These are phyloP conservation scores for Thamnophis sirtalis DNA, from an alignment of 2,113 vertebrate species.

Conservation along the genomic window DNA sequence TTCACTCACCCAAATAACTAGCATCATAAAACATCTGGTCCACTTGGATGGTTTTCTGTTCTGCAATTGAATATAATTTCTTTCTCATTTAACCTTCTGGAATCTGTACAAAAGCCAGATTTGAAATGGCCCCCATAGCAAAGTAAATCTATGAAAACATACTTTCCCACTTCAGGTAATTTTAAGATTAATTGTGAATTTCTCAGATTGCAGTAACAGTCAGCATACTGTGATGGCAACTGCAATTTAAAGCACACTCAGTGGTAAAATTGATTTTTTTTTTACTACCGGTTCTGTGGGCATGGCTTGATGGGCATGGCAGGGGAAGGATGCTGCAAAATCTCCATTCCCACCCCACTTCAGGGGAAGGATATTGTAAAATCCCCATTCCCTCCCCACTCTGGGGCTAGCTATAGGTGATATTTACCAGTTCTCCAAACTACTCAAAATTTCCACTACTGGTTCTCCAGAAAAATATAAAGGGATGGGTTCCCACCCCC, in stretches of 20 bases:
- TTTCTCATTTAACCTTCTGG: slow-evolving; percentile 33
- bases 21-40: neutral
- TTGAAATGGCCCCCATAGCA: neutral
- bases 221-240: slow-evolving; percentile 20
- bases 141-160: slow-evolving; percentile 7
- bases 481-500: accelerated
- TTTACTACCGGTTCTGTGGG: too few species aligned
- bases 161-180: neutral
- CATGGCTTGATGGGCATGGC: too few species aligned
- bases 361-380: too few species aligned
- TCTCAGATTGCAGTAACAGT: neutral
- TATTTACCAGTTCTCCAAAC: too few species aligned
- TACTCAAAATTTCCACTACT: too few species aligned
- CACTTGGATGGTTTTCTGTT: slow-evolving; percentile 10
- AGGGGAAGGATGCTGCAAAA: too few species aligned
- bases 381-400: too few species aligned
- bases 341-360: too few species aligned
- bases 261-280: too few species aligned
- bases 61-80: neutral
- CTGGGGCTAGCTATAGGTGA: too few species aligned
- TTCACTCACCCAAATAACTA: neutral
- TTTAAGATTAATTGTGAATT: slow-evolving; percentile 31
- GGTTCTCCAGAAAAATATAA: slow-evolving; percentile 4
- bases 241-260: slow-evolving; percentile 38
- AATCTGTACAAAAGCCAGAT: neutral